Base-by-base conservation (phyloP, 2,113 vertebrate genomes). In the Pomatorhinus ruficollis region DNA sequence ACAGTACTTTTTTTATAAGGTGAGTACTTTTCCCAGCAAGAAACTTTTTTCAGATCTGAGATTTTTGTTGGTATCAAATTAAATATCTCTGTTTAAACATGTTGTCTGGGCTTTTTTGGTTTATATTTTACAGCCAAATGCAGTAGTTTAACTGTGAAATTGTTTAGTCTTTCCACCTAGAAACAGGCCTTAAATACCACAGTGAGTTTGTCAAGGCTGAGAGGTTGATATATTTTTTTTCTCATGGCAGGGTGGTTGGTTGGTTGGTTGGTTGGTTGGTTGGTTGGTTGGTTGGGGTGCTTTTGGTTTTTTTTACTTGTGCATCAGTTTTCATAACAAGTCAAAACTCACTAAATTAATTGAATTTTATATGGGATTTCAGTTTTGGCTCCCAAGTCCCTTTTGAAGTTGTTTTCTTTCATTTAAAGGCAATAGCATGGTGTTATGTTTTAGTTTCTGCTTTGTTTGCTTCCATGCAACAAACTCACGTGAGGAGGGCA, bases 1-100 rank as follows among this genome's bases (percentile, higher is more conserved):
- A 98, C 99, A 99, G 98, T 99, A 99, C 98, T 99, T 99, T 99
- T 99, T 99, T 99, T 99, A 99, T 98, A 99, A 99, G 99, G 99
- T 99, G 95, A 96, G 98, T 96, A 64, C 57, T 60, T 40, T 66
- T 77, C 24, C 39, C 31, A 39, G 23, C 30, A 52, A 64, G 31
- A 81, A 49, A 45, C 70, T 56, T 42, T 23, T 90, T 92, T 50
- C 31, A 61, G 18, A 28, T 70, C 11, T 83, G 63, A 91, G 1
- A 6, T 27, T 81, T 86, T 68, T 53, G 33, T 80, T 28, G 8
- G 28, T 11, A 87, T 45, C 9, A n/a, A 9, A 7, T 47, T 91
- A 87, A 93, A 50, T 83, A 63, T 72, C 54, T 96, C 8, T 75
- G 61, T 93, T 94, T 50, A 47, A 28, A 35, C 20, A 60, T 33